Percentiles rank a stretch among this genome's conserved stretches.
Conservation (phyloP, 2,797 vertebrate genomes). For the Cryptoprocta ferox region DNA sequence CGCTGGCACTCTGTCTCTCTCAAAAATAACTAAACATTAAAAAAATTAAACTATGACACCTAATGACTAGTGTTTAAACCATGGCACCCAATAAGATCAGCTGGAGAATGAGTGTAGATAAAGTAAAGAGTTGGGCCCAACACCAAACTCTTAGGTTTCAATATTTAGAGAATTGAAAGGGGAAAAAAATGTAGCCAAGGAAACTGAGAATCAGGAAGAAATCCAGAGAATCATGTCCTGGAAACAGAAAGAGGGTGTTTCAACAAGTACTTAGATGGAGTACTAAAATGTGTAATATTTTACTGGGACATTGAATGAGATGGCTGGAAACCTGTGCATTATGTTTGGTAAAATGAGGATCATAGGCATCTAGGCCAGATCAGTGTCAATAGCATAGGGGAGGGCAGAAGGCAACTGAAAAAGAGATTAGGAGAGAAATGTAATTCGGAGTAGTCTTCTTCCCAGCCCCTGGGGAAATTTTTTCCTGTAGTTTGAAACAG, state of each 20-base stretch:
- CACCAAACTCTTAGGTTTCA: background rate
- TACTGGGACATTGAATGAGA: background rate
- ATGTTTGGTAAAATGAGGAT: background rate
- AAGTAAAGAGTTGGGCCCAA: background rate
- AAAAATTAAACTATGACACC: background rate
- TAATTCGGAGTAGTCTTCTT: background rate
- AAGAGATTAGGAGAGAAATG: background rate
- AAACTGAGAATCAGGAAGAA: slow-evolving; percentile 12
- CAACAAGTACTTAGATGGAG: background rate
- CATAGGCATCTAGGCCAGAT: background rate
- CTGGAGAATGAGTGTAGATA: slow-evolving; percentile 34
- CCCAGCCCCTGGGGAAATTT: background rate
- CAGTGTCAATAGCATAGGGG: background rate
- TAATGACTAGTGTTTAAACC: background rate
- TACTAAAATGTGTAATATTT: background rate
- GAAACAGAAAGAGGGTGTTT: background rate
- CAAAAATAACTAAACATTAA: too few relatives aligned
- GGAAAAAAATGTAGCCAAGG: background rate
- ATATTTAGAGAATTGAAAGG: background rate
- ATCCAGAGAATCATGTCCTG: background rate
- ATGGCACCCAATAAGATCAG: background rate
- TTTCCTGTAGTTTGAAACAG: background rate
- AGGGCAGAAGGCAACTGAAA: background rate
- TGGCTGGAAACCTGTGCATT: background rate
- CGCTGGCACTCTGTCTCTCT: too few relatives aligned